These are phyloP conservation scores for Stegodyphus dumicola DNA, from an alignment of 1,140 invertebrate species.

Conservation along the genomic window DNA sequence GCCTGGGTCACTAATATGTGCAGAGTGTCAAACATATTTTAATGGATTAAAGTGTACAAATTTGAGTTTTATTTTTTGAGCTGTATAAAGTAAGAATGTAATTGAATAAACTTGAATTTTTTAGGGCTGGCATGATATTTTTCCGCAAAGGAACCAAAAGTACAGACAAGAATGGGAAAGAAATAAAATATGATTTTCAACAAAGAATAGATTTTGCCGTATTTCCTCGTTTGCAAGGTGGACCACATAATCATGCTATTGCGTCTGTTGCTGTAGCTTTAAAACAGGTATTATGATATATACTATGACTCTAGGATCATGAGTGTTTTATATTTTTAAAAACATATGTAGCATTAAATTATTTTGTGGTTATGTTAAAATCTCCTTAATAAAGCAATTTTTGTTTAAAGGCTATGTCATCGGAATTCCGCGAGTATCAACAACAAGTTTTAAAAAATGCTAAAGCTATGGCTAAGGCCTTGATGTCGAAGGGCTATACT, in stretches of 20 bases:
- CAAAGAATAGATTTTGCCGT: slow-evolving; percentile 76
- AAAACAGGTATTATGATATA: slow-evolving; percentile 65
- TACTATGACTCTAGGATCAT: background rate
- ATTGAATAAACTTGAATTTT: background rate
- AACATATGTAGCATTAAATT: background rate
- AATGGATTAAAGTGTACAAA: background rate
- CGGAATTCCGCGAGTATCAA: slow-evolving; percentile 72
- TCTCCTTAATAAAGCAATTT: background rate
- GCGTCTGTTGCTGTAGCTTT: slow-evolving; percentile 72
- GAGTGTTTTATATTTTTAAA: background rate
- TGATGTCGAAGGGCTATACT: slow-evolving; percentile 69
- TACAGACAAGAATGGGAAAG: slow-evolving; percentile 70
- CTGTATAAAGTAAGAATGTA: background rate
- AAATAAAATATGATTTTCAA: slow-evolving; percentile 75
- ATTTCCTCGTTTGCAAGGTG: slow-evolving; percentile 78
- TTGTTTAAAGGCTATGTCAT: slow-evolving; percentile 68
- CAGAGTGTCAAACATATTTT: background rate
- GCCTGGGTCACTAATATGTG: too few species aligned
- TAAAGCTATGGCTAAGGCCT: slow-evolving; percentile 68
- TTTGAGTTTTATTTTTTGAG: background rate
- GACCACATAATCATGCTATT: slow-evolving; percentile 79
- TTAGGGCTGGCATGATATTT: slow-evolving; percentile 72
- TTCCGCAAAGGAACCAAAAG: slow-evolving; percentile 71
- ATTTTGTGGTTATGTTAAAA: background rate
- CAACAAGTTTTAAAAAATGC: slow-evolving; percentile 72